phyloP scores from a whole-genome alignment of 2,113 vertebrate genomes.

The Sinocyclocheilus anshuiensis region DNA sequence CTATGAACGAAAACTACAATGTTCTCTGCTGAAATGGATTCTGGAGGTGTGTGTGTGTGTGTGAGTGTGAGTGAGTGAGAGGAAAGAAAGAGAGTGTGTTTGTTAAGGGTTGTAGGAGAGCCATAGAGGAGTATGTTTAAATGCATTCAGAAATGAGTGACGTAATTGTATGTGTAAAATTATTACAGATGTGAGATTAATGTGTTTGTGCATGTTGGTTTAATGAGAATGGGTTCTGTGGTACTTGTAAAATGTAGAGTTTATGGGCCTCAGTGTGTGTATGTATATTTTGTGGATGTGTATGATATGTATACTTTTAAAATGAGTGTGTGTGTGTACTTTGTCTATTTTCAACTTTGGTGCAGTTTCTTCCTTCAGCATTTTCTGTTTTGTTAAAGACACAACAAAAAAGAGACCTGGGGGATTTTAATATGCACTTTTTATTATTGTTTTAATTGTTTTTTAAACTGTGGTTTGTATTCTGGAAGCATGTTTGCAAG shows the following conservation, averaged over 20 bases:
- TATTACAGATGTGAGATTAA: conserved; percentile 48
- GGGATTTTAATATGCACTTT: conserved; percentile 97
- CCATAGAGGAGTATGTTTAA: conserved; percentile 22
- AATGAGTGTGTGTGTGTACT: conserved; percentile 59
- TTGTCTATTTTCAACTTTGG: conserved; percentile 67
- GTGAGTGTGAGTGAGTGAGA: conserved; percentile 15
- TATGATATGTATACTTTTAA: conserved; percentile 50
- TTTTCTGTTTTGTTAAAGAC: conserved; percentile 40
- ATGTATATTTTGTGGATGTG: conserved; percentile 53
- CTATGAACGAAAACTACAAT: conserved; percentile 42
- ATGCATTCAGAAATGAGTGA: conserved; percentile 39
- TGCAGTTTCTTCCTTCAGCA: conserved; percentile 67
- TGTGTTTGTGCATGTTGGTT: conserved; percentile 56
- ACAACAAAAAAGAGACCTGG: conserved; percentile 73
- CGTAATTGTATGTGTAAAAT: conserved; percentile 46
- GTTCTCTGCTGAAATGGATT: conserved; percentile 50
- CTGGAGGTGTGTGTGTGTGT: conserved; percentile 48
- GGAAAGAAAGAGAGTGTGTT: neutral
- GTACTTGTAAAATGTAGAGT: conserved; percentile 62
- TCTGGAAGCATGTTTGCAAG: conserved; percentile 64
- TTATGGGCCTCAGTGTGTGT: conserved; percentile 62
- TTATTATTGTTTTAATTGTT: conserved; percentile 64
- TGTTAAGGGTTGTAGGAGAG: conserved; percentile 4
- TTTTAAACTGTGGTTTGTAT: conserved; percentile 65
- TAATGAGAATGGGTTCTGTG: conserved; percentile 41